Base-by-base conservation (phyloP, 2,113 vertebrate genomes). In the Gymnorhina tibicen region DNA sequence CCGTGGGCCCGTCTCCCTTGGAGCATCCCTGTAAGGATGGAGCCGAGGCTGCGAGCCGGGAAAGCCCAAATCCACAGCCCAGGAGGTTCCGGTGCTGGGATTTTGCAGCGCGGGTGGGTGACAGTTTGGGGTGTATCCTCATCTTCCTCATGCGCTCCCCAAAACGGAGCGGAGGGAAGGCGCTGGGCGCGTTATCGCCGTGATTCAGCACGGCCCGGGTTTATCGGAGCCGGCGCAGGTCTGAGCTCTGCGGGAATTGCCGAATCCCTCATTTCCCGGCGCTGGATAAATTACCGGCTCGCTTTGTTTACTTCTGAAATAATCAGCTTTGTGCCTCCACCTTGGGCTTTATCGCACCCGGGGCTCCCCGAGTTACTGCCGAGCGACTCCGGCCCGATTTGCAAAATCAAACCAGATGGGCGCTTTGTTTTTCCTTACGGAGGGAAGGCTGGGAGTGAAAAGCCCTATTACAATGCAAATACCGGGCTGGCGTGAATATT, bases 381-480 rank as follows among this genome's bases (percentile, higher is more conserved):
- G 33, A 1, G 22, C 68, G 17, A 11, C 74, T 91, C 93, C 87
- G 9, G 55, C n/a, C 27, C 62, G 2, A 63, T 81, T 83, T 74
- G 53, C 75, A 66, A 78, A 93, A 96, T 53, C 82, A 60, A 95
- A 93, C 44, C 95, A 91, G 92, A 96, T 94, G 94, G 94, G 82
- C 3, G 63, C 84, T 91, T 94, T 93, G 94, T 94, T 94, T 96
- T 89, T 72, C 53, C 58, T 91, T 60, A 11, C 27, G 53, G 70
- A 80, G 62, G 82, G 50, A 75, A 72, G 92, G 92, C 76, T 70
- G 89, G n/a, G 10, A 21, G 63, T 91, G 95, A 96, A 95, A 92
- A 55, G 77, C 47, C 75, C 96, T 7, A 87, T 97, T 95, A 74
- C 82, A 14, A 97, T 97, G 96, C 96, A 95, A 95, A 97, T 97